Evolutionary conservation across 2,888 invertebrate genomes (phyloP), one percentile per base, ranked within the genome.

Genomic region (Cheilosia vulpina): DNA sequence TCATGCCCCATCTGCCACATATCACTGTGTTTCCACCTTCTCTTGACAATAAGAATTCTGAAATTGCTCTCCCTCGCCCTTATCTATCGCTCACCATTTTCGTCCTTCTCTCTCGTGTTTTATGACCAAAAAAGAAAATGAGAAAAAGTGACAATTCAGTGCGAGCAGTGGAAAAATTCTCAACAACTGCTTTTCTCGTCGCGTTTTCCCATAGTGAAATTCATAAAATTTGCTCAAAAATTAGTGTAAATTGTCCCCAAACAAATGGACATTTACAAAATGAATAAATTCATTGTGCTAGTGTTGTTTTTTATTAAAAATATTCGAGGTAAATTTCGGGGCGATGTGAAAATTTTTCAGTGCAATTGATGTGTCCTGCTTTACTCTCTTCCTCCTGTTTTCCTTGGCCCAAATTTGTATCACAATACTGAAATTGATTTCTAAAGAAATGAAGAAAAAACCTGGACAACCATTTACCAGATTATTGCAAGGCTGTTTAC

Each of bases 271-370:
- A 68, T 3, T 9, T 41, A 52, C 21, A 89, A 89, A 87, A 91
- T 91, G 91, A 90, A 89, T 88, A 88, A 91, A 88, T 89, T 91
- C 88, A 88, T 89, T 82, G 89, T 91, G 88, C 88, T 92, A 85
- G 90, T 89, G 87, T 88, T 92, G 79, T 89, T 90, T 91, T 90
- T 91, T 88, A 89, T 89, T 89, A 88, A 89, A 85, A 91, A 91
- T 89, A 88, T 91, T 88, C 91, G 90, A 92, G 91, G 91, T 92
- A 91, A 91, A 89, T 62, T 62, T 60, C 17, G 52, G 13, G 15
- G 17, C 17, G 19, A 58, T 68, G 72, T 55, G 62, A 78, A 77
- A 76, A 72, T 50, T 81, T 87, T 85, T 57, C 75, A 84, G 71
- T 81, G 62, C 81, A 72, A 76, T 76, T 85, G 58, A 72, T 82